Evolutionary conservation across 2,888 invertebrate species (phyloP).

Genomic region (Oasisia sp.): DNA sequence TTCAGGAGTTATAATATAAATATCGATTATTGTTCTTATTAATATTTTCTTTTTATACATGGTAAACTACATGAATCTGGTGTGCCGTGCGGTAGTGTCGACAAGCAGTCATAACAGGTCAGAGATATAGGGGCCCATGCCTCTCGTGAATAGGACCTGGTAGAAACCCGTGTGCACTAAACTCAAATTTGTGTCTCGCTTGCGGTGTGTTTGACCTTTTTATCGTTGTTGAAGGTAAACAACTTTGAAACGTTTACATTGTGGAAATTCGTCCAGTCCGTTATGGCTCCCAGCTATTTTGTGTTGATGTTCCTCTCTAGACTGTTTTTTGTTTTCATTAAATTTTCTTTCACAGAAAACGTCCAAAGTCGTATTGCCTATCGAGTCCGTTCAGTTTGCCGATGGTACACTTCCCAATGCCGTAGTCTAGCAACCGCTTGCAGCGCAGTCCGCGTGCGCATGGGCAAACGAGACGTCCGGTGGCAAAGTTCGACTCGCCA

Average conservation of each 20-base stretch:
- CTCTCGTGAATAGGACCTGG: background rate
- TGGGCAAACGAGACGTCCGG: background rate
- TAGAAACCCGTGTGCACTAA: background rate
- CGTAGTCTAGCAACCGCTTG: background rate
- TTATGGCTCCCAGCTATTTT: background rate
- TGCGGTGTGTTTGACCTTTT: background rate
- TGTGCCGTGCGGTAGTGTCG: no score
- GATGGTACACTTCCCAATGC: background rate
- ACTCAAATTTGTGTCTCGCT: background rate
- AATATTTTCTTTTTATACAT: no score
- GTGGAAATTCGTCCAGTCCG: background rate
- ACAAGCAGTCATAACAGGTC: no score
- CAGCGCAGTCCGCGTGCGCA: background rate
- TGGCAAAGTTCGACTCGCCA: background rate
- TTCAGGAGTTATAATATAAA: no score
- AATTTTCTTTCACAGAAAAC: background rate
- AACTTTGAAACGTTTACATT: background rate
- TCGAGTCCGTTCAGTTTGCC: background rate
- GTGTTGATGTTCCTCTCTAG: background rate
- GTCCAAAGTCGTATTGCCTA: background rate
- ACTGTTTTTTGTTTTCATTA: background rate
- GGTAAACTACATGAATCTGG: no score
- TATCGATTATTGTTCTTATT: no score
- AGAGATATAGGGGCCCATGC: no score
- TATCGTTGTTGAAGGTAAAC: background rate